Base-by-base conservation (phyloP, 2,888 invertebrate genomes). In the Acholoe squamosa region DNA sequence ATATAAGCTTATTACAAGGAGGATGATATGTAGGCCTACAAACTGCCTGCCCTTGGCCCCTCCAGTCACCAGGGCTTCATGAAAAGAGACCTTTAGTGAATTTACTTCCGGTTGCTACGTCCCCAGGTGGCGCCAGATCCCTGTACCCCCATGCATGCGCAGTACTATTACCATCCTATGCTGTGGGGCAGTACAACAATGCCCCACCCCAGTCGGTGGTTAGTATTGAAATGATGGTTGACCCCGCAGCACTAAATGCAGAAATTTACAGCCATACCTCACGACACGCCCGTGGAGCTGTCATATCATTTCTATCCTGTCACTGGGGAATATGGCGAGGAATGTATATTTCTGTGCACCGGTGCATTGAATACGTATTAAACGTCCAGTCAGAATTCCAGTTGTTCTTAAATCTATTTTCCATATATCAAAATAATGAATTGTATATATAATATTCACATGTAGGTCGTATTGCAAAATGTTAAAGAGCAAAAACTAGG, bases 201-300 rank as follows among this genome's bases (percentile, higher is more conserved):
- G 12, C 61, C 61, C n/a, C 12, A 61, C 61, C 61, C 61, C 61
- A 61, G n/a, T 1, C 22, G 22, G n/a, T 61, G n/a, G 61, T 71
- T 25, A 61, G 19, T 61, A 71, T 71, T 71, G 71, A 71, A 71
- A 28, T 71, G 28, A 71, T 71, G 31, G 28, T n/a, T 25, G 71
- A 25, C 71, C 31, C 25, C 25, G 22, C 12, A n/a, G 61, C 61
- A 61, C 61, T 61, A n/a, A n/a, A n/a, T 61, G 22, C n/a, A 76
- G 14, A 12, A 43, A 80, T 80, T 80, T 80, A 80, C 33, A 25
- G 80, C 80, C n/a, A 80, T 7, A 43, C 34, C 31, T 80, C 80
- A 80, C 43, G 80, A 34, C 80, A 80, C 0, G 31, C 33, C 80
- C 43, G 43, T 43, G 43, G 43, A 10, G 43, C 10, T 43, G 43